phyloP scores from a whole-genome alignment of 2,113 vertebrate genomes.

The Cottus gobio region DNA sequence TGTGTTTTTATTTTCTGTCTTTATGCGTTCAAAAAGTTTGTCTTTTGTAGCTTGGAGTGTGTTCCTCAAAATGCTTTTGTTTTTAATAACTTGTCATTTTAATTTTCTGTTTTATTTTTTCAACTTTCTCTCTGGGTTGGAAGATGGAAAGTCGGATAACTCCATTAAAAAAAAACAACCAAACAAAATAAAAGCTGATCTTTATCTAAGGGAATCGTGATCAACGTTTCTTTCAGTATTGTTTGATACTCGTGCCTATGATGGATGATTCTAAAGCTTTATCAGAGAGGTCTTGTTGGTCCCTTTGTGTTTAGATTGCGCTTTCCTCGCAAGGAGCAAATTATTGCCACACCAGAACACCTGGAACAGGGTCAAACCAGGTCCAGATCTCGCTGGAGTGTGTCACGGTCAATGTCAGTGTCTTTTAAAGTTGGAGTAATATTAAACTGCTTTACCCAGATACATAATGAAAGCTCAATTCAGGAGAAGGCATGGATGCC shows the following conservation, averaged over 20 bases:
- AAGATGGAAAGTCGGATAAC: conserved; percentile 60
- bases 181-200: conserved; percentile 46
- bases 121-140: conserved; percentile 53
- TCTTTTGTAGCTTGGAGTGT: conserved; percentile 75
- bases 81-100: conserved; percentile 70
- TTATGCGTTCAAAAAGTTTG: conserved; percentile 65
- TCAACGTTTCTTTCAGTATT: neutral
- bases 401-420: neutral
- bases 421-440: neutral
- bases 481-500: neutral
- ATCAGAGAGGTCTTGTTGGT: neutral
- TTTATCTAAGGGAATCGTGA: conserved; percentile 39
- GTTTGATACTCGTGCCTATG: neutral
- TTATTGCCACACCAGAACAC: neutral
- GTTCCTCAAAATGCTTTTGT: conserved; percentile 56
- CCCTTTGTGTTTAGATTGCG: neutral
- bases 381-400: neutral
- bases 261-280: neutral
- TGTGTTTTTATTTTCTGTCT: conserved; percentile 43
- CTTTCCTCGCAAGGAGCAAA: neutral
- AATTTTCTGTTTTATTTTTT: conserved; percentile 53
- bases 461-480: neutral
- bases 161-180: conserved; percentile 72
- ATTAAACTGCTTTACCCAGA: neutral
- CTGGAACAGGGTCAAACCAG: neutral